These are phyloP conservation scores for Salticus scenicus DNA, from an alignment of 2,888 invertebrate species.

Conservation along the genomic window DNA sequence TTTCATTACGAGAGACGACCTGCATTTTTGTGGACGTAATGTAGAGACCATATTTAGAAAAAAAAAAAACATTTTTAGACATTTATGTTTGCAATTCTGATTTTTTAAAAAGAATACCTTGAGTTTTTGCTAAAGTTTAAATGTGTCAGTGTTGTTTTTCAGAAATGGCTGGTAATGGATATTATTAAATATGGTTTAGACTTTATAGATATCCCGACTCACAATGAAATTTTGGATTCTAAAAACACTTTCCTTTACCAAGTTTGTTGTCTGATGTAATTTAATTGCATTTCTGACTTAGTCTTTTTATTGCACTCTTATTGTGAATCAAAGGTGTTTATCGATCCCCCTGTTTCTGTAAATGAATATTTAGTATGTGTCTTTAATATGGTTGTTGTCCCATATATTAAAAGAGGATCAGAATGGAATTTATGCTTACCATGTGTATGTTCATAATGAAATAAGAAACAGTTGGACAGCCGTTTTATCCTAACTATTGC, in stretches of 20 bases:
- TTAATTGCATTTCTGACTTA: conserved; percentile 57
- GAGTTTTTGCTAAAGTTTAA: conserved; percentile 28
- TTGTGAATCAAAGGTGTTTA: conserved; percentile 45
- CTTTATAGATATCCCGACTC: conserved; percentile 26
- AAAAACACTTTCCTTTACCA: conserved; percentile 43
- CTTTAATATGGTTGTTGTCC: conserved; percentile 49
- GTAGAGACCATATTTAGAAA: conserved; percentile 30
- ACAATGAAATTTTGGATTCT: conserved; percentile 23
- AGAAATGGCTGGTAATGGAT: conserved; percentile 34
- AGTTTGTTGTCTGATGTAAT: conserved; percentile 55
- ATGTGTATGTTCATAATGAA: conserved; percentile 20
- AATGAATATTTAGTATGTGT: conserved; percentile 56
- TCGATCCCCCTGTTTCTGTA: conserved; percentile 35
- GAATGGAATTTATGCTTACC: conserved; percentile 27
- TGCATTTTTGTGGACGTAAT: conserved; percentile 25
- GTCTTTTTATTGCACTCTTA: conserved; percentile 68
- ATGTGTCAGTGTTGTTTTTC: conserved; percentile 45
- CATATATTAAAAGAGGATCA: conserved; percentile 34
- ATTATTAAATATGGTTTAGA: conserved; percentile 27
- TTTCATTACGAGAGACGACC: conserved; percentile 41
- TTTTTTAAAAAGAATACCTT: conserved; percentile 8
- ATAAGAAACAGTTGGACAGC: conserved; percentile 25
- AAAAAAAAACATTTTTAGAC: conserved; percentile 33
- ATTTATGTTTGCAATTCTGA: conserved; percentile 15
- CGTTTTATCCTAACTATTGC: conserved; percentile 40